Conservation (phyloP, 2,797 vertebrate species). For the Lithobates pipiens region DNA sequence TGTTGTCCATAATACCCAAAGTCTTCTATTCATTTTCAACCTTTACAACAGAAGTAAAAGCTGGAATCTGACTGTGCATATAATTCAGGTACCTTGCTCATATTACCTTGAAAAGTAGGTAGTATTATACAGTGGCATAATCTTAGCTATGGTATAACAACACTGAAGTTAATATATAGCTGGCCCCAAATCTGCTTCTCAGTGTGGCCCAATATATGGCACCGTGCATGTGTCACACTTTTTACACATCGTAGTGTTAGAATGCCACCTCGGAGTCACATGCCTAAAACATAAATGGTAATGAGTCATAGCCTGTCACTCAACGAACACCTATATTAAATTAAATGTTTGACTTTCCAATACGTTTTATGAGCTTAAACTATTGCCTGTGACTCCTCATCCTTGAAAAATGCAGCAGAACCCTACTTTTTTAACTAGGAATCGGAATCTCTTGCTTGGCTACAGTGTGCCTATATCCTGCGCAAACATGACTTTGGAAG, state of each 20-base stretch:
- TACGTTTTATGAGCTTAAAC: constrained; percentile 26
- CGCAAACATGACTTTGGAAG: constrained; percentile 42
- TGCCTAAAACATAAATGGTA: constrained; percentile 32
- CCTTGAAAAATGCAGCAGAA: constrained; percentile 34
- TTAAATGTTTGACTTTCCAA: constrained; percentile 52
- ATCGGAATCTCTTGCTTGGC: constrained; percentile 39
- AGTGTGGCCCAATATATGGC: neutral
- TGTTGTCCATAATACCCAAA: no score
- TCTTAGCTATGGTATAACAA: no score
- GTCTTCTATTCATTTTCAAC: no score
- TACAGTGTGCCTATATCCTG: constrained; percentile 26
- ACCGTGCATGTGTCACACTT: constrained; percentile 21
- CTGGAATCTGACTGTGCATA: no score
- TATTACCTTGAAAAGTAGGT: no score
- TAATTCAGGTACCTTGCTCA: no score
- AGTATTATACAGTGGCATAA: no score
- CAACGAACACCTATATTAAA: constrained; percentile 50
- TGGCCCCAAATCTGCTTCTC: neutral
- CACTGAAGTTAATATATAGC: no score
- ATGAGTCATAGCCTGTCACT: constrained; percentile 53
- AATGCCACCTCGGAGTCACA: constrained; percentile 47
- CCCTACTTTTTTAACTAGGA: constrained; percentile 25
- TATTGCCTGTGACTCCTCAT: constrained; percentile 27
- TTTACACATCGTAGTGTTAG: constrained; percentile 13
- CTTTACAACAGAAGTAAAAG: no score